Conservation (phyloP, 1,140 invertebrate genomes). For the Psix sp. region DNA sequence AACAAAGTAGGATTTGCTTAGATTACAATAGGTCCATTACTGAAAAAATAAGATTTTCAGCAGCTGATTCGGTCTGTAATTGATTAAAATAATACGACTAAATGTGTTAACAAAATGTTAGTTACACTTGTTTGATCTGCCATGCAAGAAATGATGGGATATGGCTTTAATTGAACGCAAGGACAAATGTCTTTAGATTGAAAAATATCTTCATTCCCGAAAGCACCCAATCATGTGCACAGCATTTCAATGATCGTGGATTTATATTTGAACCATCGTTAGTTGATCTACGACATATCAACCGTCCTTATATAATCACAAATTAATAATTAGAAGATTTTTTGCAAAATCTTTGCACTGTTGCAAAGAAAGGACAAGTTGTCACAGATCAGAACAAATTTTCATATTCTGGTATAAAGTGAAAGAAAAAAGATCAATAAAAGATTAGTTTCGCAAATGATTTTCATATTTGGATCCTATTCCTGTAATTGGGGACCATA, state of each 20-base stretch:
- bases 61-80: no score
- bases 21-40: no score
- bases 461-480: conserved; percentile 23
- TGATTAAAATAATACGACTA: no score
- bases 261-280: conserved; percentile 4
- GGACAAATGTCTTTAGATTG: conserved; percentile 15
- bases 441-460: conserved; percentile 26
- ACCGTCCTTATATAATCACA: conserved; percentile 18
- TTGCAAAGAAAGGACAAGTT: neutral
- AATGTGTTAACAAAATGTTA: no score
- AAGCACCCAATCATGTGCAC: conserved; percentile 10
- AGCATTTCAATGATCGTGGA: conserved; percentile 21
- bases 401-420: conserved; percentile 16
- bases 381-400: conserved; percentile 20
- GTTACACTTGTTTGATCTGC: no score
- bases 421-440: conserved; percentile 8
- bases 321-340: conserved; percentile 25
- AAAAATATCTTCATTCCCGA: conserved; percentile 18
- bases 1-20: no score
- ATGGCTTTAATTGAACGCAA: neutral
- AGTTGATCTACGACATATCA: conserved; percentile 2
- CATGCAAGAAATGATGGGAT: neutral
- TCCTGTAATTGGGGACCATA: conserved; percentile 6
- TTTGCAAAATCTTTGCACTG: conserved; percentile 17
- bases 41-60: no score